A percentile compares a stretch with the other conserved stretches of the same genome.
These are phyloP conservation scores for Sarcophaga subvicina DNA, from an alignment of 2,888 invertebrate genomes.

Conservation along the genomic window DNA sequence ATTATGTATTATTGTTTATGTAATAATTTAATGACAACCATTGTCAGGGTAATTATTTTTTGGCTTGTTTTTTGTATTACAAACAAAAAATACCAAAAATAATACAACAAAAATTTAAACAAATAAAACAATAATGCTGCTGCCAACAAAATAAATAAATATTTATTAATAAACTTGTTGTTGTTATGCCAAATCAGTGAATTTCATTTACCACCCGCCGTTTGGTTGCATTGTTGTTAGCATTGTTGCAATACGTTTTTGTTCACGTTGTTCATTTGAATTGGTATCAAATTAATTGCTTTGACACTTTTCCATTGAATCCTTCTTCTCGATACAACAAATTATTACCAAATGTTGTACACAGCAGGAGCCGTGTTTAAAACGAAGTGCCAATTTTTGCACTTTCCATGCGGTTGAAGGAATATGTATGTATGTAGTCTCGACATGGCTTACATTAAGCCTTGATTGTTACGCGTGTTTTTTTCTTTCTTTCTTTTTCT, in stretches of 20 bases:
- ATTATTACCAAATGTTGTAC: conserved; percentile 54
- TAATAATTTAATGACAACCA: conserved; percentile 60
- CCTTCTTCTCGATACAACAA: conserved; percentile 49
- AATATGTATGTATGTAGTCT: too few relatives aligned
- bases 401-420: conserved; percentile 28
- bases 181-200: not conserved
- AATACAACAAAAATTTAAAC: not conserved
- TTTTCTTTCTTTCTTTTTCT: too few relatives aligned
- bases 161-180: conserved; percentile 25
- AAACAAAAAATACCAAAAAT: not conserved
- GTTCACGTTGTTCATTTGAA: conserved; percentile 32
- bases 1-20: conserved; percentile 21
- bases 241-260: conserved; percentile 16
- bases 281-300: conserved; percentile 73
- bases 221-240: not conserved
- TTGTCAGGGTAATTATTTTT: conserved; percentile 62
- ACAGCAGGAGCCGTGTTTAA: conserved; percentile 52
- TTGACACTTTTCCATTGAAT: conserved; percentile 75
- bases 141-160: conserved; percentile 4
- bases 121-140: not conserved
- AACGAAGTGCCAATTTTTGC: conserved; percentile 64
- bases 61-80: conserved; percentile 5
- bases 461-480: not conserved
- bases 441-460: too few relatives aligned
- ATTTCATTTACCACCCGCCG: conserved; percentile 58